Percentiles rank a stretch among this genome's conserved stretches.
Conservation (phyloP, 1,140 invertebrate species). For the Coelopa frigida region DNA sequence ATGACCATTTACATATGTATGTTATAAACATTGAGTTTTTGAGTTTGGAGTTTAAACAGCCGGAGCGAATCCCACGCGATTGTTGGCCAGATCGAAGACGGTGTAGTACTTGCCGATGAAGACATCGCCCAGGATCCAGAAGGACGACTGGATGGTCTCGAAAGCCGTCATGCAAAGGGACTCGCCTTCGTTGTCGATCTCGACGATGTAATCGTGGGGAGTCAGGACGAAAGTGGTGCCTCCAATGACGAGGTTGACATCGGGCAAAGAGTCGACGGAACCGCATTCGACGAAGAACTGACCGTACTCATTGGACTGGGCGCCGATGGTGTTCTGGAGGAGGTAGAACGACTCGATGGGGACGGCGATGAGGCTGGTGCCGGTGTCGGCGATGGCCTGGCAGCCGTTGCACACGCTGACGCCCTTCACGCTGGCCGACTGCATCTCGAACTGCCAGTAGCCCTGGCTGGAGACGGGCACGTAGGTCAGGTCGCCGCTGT, state of each 20-base stretch:
- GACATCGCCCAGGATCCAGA: slow-evolving; percentile 50
- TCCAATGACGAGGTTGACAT: slow-evolving; percentile 23
- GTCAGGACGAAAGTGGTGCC: slow-evolving; percentile 20
- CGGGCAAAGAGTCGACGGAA: slow-evolving; percentile 13
- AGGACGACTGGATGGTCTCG: slow-evolving; percentile 15
- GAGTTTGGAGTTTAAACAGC: slow-evolving; percentile 15
- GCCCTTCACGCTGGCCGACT: slow-evolving; percentile 15
- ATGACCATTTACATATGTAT: no score
- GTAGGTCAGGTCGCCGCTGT: slow-evolving; percentile 28
- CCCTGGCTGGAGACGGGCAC: slow-evolving; percentile 34
- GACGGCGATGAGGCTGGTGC: slow-evolving; percentile 66
- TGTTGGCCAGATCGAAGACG: slow-evolving; percentile 64
- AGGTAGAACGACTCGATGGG: slow-evolving; percentile 42
- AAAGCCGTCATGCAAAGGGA: slow-evolving; percentile 25
- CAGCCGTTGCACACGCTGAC: slow-evolving; percentile 47
- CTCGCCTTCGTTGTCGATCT: no score
- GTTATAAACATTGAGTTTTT: no score
- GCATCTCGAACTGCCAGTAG: slow-evolving; percentile 45
- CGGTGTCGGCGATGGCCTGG: slow-evolving; percentile 68
- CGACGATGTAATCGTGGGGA: slow-evolving; percentile 21
- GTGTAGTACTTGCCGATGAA: slow-evolving; percentile 65
- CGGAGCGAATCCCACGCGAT: slow-evolving; percentile 55
- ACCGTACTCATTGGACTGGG: background rate
- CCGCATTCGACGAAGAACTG: slow-evolving; percentile 8
- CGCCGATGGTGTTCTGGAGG: slow-evolving; percentile 5